A percentile compares a stretch with the other conserved stretches of the same genome.
phyloP scores from a whole-genome alignment of 2,888 invertebrate genomes.

The Bombyx huttoni region DNA sequence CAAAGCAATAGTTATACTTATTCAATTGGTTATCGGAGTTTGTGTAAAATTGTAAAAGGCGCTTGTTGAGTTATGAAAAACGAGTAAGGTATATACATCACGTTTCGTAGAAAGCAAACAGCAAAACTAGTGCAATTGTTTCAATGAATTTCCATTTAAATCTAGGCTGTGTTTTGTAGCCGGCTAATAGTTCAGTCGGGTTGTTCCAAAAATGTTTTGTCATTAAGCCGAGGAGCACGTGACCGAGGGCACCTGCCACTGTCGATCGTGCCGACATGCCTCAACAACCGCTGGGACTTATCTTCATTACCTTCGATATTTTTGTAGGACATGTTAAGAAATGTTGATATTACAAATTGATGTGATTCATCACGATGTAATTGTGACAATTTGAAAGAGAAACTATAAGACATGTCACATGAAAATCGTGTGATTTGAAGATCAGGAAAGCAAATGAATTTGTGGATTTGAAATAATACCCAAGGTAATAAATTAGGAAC shows the following conservation, averaged over 20 bases:
- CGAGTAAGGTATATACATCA: neutral
- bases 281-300: slow-evolving; percentile 20
- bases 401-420: no score
- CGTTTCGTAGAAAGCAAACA: neutral
- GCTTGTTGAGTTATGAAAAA: no score
- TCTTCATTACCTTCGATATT: slow-evolving; percentile 16
- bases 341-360: no score
- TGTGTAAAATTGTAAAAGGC: no score
- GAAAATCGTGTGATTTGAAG: no score
- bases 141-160: slow-evolving; percentile 10
- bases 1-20: no score
- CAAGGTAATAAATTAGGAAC: no score
- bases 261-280: slow-evolving; percentile 35
- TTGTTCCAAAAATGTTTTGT: slow-evolving; percentile 28
- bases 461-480: no score
- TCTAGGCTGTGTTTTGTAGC: slow-evolving; percentile 19
- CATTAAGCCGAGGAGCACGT: slow-evolving; percentile 38
- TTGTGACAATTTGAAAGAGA: no score
- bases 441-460: no score
- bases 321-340: neutral
- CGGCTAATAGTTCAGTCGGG: slow-evolving; percentile 17
- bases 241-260: slow-evolving; percentile 44
- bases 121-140: slow-evolving; percentile 2
- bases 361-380: no score
- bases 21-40: no score